A percentile compares a stretch with the other conserved stretches of the same genome.
These are phyloP conservation scores for Manis pentadactyla DNA, from an alignment of 2,797 vertebrate species.

Conservation along the genomic window DNA sequence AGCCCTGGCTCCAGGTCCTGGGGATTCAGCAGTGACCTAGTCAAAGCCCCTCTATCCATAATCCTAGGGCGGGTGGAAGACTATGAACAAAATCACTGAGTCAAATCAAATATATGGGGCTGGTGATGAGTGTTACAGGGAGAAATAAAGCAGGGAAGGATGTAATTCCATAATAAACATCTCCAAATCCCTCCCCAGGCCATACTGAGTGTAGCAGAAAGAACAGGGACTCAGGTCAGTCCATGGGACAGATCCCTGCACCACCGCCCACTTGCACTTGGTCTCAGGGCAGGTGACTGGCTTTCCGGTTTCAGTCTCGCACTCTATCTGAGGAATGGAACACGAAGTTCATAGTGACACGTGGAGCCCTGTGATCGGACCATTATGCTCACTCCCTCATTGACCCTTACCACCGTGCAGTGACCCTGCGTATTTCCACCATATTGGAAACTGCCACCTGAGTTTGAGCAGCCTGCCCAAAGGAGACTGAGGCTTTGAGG, in stretches of 20 bases:
- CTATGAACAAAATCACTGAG: background rate
- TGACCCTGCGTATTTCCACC: rapidly evolving
- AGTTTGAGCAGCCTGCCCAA: rapidly evolving
- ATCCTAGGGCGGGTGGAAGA: background rate
- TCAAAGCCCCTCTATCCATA: background rate
- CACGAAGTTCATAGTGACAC: background rate
- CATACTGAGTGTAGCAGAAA: background rate
- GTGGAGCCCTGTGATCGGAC: rapidly evolving
- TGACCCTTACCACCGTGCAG: rapidly evolving
- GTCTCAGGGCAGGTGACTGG: background rate
- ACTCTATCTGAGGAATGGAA: background rate
- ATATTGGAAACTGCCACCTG: background rate
- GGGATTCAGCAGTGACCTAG: background rate
- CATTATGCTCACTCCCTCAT: background rate
- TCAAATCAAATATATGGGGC: background rate
- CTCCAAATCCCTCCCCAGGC: background rate
- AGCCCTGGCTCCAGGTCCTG: no score
- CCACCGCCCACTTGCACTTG: rapidly evolving
- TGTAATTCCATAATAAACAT: background rate
- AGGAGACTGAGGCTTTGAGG: background rate
- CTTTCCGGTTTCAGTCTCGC: background rate
- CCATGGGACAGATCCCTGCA: background rate
- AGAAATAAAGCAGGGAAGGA: background rate
- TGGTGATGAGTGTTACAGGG: background rate
- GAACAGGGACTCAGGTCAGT: no score